Base-by-base conservation (phyloP, 2,888 invertebrate species). In the Junonia oenone region DNA sequence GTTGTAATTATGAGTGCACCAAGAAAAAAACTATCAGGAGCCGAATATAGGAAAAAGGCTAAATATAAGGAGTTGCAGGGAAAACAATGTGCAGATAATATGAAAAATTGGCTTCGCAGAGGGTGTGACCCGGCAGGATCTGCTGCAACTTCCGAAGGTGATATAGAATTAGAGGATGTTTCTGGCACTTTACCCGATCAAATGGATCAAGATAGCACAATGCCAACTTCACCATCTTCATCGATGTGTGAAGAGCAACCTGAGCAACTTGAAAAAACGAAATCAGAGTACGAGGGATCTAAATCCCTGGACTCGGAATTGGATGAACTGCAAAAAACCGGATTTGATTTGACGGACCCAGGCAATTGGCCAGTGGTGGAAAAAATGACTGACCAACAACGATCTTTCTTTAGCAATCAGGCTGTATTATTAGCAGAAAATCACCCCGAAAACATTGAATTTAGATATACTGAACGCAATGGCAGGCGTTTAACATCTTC, bases 341-440 rank as follows among this genome's bases (percentile, higher is more conserved):
- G 43, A 43, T 43, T 43, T 19, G 43, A 43, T 43, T 43, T 43
- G 43, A 43, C 43, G 43, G 43, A 43, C 43, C 19, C 43, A 59
- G 56, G 56, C 47, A 53, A 56, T 56, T 56, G 59, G 59, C 59
- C 59, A 35, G 49, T 6, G 46, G 53, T 53, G 52, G 59, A 56
- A 59, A 59, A 59, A 56, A 56, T 60, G 47, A 56, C 60, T 57
- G 57, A 55, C 60, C 51, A 57, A 38, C 57, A 60, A 57, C 51
- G 60, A 27, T 62, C 58, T 56, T 56, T 62, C 48, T 58, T 58
- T 53, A 61, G 58, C 54, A 58, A 40, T 51, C 58, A 63, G 55
- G 60, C 58, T 61, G 56, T 58, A 45, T 61, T 58, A 60, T 56
- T 62, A 59, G 58, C 55, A 55, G 63, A 66, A 59, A 63, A 63